Evolutionary conservation across 2,888 invertebrate genomes (phyloP).

Genomic region (Argynnis bischoffii): DNA sequence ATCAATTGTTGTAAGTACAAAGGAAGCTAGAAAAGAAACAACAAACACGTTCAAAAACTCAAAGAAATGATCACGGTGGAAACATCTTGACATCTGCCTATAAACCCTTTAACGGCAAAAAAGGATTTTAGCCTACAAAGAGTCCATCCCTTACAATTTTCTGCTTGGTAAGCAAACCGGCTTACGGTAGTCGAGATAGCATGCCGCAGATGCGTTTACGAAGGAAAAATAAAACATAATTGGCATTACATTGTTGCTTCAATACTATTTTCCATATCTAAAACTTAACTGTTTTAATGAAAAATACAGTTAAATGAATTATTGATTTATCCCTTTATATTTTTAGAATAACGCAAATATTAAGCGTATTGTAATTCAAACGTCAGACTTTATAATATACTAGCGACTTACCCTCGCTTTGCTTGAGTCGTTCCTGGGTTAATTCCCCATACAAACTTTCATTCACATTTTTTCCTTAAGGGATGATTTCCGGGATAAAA

Average conservation of each 20-base stretch:
- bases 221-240: conserved; percentile 8
- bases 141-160: conserved; percentile 46
- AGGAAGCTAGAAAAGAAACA: conserved; percentile 53
- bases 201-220: conserved; percentile 7
- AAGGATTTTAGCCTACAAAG: conserved; percentile 46
- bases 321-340: no score
- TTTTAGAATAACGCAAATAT: no score
- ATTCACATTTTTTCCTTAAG: no score
- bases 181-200: conserved; percentile 16
- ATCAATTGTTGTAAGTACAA: conserved; percentile 42
- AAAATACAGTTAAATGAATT: neutral
- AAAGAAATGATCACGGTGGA: conserved; percentile 53
- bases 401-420: no score
- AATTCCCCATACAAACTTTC: no score
- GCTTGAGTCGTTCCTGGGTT: no score
- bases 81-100: conserved; percentile 65
- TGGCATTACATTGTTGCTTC: conserved; percentile 1
- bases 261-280: neutral
- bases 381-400: no score
- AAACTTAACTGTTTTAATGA: neutral
- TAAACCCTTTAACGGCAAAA: conserved; percentile 55
- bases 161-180: conserved; percentile 41
- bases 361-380: no score
- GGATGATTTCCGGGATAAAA: no score
- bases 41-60: conserved; percentile 43